Base-by-base conservation (phyloP, 1,140 invertebrate genomes). In the Uloborus diversus region DNA sequence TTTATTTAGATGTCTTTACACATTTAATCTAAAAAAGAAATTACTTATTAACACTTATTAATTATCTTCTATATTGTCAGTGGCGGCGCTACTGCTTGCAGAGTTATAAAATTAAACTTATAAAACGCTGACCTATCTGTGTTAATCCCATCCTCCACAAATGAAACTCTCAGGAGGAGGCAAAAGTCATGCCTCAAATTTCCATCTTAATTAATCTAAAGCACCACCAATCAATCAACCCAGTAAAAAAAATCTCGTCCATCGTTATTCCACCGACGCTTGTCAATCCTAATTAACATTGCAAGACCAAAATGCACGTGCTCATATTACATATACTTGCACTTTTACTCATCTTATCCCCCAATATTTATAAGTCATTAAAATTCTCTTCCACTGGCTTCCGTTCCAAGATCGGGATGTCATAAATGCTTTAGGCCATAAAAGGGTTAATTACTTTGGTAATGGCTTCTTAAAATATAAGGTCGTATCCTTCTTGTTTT, bases 381-480 rank as follows among this genome's bases (percentile, higher is more conserved):
- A 78, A 78, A 78, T 78, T 78, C 61, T n/a, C 20, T 47, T 32
- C 13, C 51, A 23, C 1, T 33, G 20, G 62, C 73, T 78, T 65
- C 73, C 61, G 73, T 78, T 78, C 66, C 30, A 62, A 28, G 25
- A 13, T 30, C 13, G 5, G 27, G 25, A 23, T 20, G 14, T 7
- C n/a, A 20, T 28, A 25, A 14, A 20, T 13, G 5, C 28, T 14
- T 13, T 33, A 42, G 57, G 57, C 28, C 33, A 51, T 27, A 14
- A 57, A 78, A 78, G 73, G 73, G 73, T 78, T 78, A 78, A 78
- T 78, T 78, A 42, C 49, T 78, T 78, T 51, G 9, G 42, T 51
- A 78, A 78, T 37, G n/a, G 57, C 27, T 57, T 65, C 23, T 28
- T 4, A 62, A 37, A n/a, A n/a, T n/a, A n/a, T n/a, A n/a, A n/a